Percentiles rank a stretch among this genome's conserved stretches.
phyloP scores from a whole-genome alignment of 2,888 invertebrate species.

The Allacma fusca region DNA sequence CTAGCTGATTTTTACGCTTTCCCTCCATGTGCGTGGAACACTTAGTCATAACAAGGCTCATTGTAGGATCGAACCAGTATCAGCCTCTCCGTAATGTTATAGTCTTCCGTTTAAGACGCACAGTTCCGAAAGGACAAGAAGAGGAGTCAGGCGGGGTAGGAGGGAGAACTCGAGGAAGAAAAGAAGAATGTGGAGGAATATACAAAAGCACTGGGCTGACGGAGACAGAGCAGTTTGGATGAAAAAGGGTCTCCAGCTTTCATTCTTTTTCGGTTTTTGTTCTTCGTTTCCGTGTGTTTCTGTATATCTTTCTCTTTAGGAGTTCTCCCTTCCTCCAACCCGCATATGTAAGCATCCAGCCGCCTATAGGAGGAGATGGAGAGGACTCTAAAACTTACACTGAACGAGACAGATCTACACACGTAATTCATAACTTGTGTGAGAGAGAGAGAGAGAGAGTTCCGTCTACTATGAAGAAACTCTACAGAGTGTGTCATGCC shows the following conservation, averaged over 20 bases:
- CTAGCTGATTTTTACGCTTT: constrained; percentile 5
- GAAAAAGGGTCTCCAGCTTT: constrained; percentile 45
- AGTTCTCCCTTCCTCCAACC: too few relatives aligned
- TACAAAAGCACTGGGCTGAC: constrained; percentile 42
- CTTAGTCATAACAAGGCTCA: neutral
- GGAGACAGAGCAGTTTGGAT: constrained; percentile 45
- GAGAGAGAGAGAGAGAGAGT: neutral
- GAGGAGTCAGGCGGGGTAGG: constrained; percentile 38
- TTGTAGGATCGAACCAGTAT: neutral
- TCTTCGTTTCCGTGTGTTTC: neutral
- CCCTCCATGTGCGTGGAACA: neutral
- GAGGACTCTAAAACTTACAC: too few relatives aligned
- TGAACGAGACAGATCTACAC: neutral
- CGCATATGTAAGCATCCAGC: too few relatives aligned
- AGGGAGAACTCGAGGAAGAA: constrained; percentile 16
- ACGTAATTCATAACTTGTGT: neutral
- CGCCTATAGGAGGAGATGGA: too few relatives aligned
- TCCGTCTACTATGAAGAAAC: neutral
- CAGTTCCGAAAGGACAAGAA: constrained; percentile 31
- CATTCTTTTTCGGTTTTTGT: constrained; percentile 27
- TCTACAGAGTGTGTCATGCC: neutral
- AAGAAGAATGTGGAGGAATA: constrained; percentile 43
- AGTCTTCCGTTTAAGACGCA: neutral
- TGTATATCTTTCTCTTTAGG: neutral
- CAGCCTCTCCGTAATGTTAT: neutral